phyloP scores from a whole-genome alignment of 92 coral and sea anemone genomes.

The Actinostola sp. region DNA sequence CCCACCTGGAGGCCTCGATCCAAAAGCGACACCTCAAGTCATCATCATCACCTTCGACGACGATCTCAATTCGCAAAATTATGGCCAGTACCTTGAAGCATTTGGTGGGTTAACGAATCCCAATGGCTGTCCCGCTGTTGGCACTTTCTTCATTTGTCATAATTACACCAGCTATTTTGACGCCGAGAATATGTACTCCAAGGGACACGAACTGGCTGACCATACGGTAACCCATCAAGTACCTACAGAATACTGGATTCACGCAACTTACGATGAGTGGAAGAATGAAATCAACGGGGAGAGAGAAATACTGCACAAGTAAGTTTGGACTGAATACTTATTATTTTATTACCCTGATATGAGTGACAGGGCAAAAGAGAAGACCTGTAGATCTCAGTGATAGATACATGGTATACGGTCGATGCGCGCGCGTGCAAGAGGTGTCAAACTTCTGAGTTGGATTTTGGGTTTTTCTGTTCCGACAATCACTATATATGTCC shows the following conservation, averaged over 20 bases:
- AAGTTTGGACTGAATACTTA: conserved; percentile 2
- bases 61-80: conserved; percentile 45
- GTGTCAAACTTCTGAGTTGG: too few species aligned
- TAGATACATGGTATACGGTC: too few species aligned
- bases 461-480: too few species aligned
- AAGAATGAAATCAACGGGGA: conserved; percentile 73
- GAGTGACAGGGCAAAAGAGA: too few species aligned
- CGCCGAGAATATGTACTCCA: conserved; percentile 73
- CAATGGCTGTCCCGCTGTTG: conserved; percentile 73
- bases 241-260: conserved; percentile 66
- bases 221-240: conserved; percentile 82
- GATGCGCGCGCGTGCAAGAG: too few species aligned
- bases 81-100: conserved; percentile 63
- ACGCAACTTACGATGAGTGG: conserved; percentile 69
- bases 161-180: conserved; percentile 69
- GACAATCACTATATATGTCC: too few species aligned
- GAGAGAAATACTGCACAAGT: conserved; percentile 80
- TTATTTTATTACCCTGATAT: neutral
- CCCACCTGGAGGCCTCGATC: conserved; percentile 68
- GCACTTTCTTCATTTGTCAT: conserved; percentile 74
- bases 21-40: conserved; percentile 64
- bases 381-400: too few species aligned
- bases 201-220: conserved; percentile 74
- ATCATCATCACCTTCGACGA: conserved; percentile 81
- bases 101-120: conserved; percentile 65